These are phyloP conservation scores for Anthonomus grandis DNA, from an alignment of 1,140 invertebrate species.

Conservation along the genomic window DNA sequence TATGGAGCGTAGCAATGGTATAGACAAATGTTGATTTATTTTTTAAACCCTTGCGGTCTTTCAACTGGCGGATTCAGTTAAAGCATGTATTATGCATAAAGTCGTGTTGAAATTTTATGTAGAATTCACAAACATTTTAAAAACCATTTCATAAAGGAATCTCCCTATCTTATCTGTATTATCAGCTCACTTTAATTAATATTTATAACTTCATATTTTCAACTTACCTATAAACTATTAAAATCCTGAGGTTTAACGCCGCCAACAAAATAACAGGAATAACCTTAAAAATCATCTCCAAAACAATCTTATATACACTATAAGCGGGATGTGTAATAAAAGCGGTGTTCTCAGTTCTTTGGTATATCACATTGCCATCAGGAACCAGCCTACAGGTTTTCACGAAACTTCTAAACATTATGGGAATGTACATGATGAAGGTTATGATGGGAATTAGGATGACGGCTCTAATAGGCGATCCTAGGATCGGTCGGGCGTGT, in stretches of 20 bases:
- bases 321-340: conserved; percentile 48
- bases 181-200: too few species aligned
- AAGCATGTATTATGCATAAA: too few species aligned
- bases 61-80: too few species aligned
- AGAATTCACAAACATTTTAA: too few species aligned
- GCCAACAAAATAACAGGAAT: conserved; percentile 65
- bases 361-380: conserved; percentile 54
- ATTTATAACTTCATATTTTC: neutral
- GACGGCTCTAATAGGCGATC: conserved; percentile 60
- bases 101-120: too few species aligned
- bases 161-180: too few species aligned
- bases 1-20: too few species aligned
- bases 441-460: conserved; percentile 59
- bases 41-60: too few species aligned
- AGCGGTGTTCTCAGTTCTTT: conserved; percentile 55
- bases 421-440: conserved; percentile 64
- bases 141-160: too few species aligned
- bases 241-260: conserved; percentile 66
- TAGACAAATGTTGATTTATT: too few species aligned
- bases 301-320: conserved; percentile 59
- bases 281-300: conserved; percentile 63
- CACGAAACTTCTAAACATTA: conserved; percentile 60
- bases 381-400: conserved; percentile 54
- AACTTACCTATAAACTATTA: conserved; percentile 54
- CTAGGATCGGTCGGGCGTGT: conserved; percentile 57